Evolutionary conservation across 2,888 invertebrate species (phyloP).

Genomic region (Platycnemis pennipes): DNA sequence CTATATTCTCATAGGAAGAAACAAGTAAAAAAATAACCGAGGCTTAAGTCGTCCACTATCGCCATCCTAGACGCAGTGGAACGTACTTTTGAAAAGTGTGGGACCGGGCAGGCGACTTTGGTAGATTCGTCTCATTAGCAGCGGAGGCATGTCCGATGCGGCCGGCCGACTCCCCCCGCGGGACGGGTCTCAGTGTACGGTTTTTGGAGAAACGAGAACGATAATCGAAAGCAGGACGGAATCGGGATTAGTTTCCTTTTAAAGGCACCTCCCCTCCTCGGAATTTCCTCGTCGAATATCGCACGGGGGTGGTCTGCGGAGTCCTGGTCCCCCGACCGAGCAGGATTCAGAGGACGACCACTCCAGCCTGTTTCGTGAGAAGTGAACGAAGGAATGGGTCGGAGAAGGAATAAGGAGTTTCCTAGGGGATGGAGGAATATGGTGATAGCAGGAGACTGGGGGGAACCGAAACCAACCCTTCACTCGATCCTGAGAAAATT

Average conservation of each 20-base stretch:
- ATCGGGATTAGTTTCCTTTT: slow-evolving; percentile 49
- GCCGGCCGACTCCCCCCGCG: background rate
- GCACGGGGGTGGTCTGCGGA: slow-evolving; percentile 30
- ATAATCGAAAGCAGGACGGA: slow-evolving; percentile 23
- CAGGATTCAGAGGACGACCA: background rate
- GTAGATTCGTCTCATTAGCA: background rate
- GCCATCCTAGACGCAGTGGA: background rate
- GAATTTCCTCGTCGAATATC: slow-evolving; percentile 46
- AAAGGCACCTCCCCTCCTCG: slow-evolving; percentile 7
- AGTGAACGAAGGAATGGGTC: background rate
- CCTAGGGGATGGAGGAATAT: background rate
- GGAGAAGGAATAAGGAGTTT: background rate
- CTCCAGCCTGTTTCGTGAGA: background rate
- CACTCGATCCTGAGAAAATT: slow-evolving; percentile 18
- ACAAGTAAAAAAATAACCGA: background rate
- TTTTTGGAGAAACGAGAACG: slow-evolving; percentile 51
- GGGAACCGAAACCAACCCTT: background rate
- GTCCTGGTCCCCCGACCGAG: background rate
- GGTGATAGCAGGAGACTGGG: background rate
- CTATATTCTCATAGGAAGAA: background rate
- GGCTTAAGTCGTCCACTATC: background rate
- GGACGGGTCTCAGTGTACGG: background rate
- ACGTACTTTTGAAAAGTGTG: background rate
- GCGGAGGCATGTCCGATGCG: background rate
- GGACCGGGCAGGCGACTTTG: background rate